Percentiles rank a stretch among this genome's conserved stretches.
Conservation (phyloP, 1,140 invertebrate genomes). For the Eueides isabella region DNA sequence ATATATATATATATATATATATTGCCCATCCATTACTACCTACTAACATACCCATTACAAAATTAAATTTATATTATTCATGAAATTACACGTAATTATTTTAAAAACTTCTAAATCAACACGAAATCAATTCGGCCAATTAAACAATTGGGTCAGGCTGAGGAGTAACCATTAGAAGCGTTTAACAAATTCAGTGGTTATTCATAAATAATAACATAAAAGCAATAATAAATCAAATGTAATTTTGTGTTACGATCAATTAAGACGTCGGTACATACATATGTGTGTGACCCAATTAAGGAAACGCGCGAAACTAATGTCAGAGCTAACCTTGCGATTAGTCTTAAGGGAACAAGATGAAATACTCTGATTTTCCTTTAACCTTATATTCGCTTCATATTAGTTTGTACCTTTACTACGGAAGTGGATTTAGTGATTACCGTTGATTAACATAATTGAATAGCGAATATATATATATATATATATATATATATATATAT, state of each 20-base stretch:
- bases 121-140: constrained; percentile 24
- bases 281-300: constrained; percentile 73
- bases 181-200: constrained; percentile 16
- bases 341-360: constrained; percentile 55
- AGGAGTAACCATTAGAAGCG: constrained; percentile 19
- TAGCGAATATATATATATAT: not conserved
- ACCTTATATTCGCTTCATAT: constrained; percentile 47
- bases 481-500: not conserved
- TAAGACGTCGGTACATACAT: constrained; percentile 54
- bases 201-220: constrained; percentile 30
- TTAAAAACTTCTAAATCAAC: constrained; percentile 4
- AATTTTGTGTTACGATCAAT: constrained; percentile 63
- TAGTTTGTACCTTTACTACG: constrained; percentile 28
- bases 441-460: constrained; percentile 1
- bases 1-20: too few relatives aligned
- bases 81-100: not conserved
- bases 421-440: constrained; percentile 4
- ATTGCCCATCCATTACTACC: too few relatives aligned
- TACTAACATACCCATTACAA: too few relatives aligned
- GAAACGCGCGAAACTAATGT: constrained; percentile 64
- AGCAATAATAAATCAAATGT: constrained; percentile 47
- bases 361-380: constrained; percentile 58
- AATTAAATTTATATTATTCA: not conserved
- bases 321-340: constrained; percentile 62
- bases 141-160: constrained; percentile 24